These are phyloP conservation scores for Oryctolagus cuniculus DNA, from an alignment of 2,113 vertebrate genomes.

Conservation along the genomic window mOryCun1.1 NC_091440.1:34800501-34801000, in stretches of 20 bases:
- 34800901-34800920: background rate
- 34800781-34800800: background rate
- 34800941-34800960: constrained; percentile 64
- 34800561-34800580: constrained; percentile 1
- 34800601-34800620: background rate
- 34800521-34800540: background rate
- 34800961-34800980: constrained; percentile 76
- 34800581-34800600: background rate
- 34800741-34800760: background rate
- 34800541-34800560: background rate
- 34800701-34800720: background rate
- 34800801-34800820: no score
- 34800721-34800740: background rate
- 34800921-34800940: constrained; percentile 71
- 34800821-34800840: background rate
- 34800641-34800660: background rate
- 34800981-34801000: constrained; percentile 78
- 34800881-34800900: background rate
- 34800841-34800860: background rate
- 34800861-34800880: background rate
- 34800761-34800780: background rate
- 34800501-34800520: background rate
- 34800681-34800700: background rate
- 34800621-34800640: constrained; percentile 7
- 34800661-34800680: background rate